phyloP scores from a whole-genome alignment of 2,797 vertebrate species.

The Choloepus didactylus region DNA sequence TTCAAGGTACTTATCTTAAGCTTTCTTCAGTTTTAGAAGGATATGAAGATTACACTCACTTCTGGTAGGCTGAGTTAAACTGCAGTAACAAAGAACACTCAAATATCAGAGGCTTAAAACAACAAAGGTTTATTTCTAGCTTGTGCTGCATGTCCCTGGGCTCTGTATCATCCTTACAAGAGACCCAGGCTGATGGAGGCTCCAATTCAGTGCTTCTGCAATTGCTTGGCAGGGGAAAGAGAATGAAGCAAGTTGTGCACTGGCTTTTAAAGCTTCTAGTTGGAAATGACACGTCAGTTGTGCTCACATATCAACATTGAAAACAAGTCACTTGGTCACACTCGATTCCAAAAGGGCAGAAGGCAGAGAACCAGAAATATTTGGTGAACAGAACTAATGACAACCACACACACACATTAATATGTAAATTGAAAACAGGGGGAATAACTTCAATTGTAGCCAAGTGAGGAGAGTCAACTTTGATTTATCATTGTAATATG shows the following conservation, averaged over 20 bases:
- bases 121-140: neutral
- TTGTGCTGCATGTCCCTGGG: neutral
- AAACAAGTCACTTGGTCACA: neutral
- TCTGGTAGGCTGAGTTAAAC: neutral
- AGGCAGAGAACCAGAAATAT: neutral
- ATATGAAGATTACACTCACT: neutral
- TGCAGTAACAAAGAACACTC: neutral
- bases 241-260: neutral
- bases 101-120: neutral
- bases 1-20: slow-evolving; percentile 21
- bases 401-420: neutral
- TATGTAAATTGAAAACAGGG: neutral
- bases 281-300: neutral
- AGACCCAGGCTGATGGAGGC: neutral
- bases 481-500: slow-evolving; percentile 14
- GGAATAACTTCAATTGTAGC: neutral
- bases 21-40: slow-evolving; percentile 13
- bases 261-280: neutral
- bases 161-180: neutral
- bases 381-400: neutral
- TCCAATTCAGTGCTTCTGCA: neutral
- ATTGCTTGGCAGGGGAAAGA: neutral
- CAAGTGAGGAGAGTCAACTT: neutral
- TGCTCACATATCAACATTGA: neutral
- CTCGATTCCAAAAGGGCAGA: neutral